A percentile compares a stretch with the other conserved stretches of the same genome.
Conservation (phyloP, 2,888 invertebrate genomes). For the Allacma fusca region DNA sequence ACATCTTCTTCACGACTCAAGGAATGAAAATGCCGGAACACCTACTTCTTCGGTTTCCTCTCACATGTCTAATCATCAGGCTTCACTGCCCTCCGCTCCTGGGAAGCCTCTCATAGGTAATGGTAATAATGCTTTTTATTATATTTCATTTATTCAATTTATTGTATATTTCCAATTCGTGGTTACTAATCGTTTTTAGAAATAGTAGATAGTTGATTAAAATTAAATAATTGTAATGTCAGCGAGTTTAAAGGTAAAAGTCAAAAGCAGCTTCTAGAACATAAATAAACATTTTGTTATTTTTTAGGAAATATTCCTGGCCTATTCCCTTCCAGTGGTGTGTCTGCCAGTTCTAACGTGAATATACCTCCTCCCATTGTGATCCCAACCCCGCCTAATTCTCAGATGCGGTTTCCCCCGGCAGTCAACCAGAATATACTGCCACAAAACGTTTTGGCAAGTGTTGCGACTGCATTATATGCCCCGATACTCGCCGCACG, state of each 20-base stretch:
- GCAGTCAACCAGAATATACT: slow-evolving; percentile 46
- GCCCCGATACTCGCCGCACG: slow-evolving; percentile 51
- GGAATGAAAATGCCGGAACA: slow-evolving; percentile 26
- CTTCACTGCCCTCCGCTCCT: neutral
- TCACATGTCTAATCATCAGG: slow-evolving; percentile 32
- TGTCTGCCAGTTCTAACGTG: slow-evolving; percentile 27
- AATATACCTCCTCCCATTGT: slow-evolving; percentile 45
- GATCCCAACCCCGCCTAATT: slow-evolving; percentile 50
- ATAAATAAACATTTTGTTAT: too few relatives aligned
- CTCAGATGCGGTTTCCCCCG: slow-evolving; percentile 41
- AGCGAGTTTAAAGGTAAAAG: too few relatives aligned
- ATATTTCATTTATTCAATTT: too few relatives aligned
- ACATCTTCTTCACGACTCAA: neutral
- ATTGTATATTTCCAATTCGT: too few relatives aligned
- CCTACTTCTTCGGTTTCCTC: slow-evolving; percentile 23
- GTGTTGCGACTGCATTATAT: slow-evolving; percentile 55
- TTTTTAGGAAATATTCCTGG: slow-evolving; percentile 50
- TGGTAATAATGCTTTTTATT: too few relatives aligned
- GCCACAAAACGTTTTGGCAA: slow-evolving; percentile 53
- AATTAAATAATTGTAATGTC: too few relatives aligned
- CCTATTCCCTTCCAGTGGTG: slow-evolving; percentile 44
- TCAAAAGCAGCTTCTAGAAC: too few relatives aligned
- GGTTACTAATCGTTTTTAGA: too few relatives aligned
- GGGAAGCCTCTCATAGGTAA: slow-evolving; percentile 47
- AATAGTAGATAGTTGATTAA: too few relatives aligned